phyloP scores from a whole-genome alignment of 2,888 invertebrate species.

The Nemotelus nigrinus region DNA sequence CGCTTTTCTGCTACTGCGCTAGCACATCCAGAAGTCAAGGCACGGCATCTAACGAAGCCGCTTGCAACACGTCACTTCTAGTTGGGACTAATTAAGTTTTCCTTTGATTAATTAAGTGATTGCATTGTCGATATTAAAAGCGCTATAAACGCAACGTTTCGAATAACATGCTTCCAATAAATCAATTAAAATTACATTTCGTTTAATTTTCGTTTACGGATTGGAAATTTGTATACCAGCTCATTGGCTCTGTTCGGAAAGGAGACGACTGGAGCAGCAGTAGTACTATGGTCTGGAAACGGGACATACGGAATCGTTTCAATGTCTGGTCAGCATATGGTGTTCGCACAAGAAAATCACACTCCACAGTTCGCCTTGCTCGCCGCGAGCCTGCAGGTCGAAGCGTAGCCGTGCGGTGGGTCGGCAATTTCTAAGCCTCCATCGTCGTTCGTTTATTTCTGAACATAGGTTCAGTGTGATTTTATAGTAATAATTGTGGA shows the following conservation, averaged over 20 bases:
- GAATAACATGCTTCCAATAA: slow-evolving; percentile 49
- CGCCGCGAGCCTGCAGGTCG: background rate
- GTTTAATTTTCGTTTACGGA: slow-evolving; percentile 48
- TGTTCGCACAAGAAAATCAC: slow-evolving; percentile 11
- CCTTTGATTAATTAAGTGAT: slow-evolving; percentile 56
- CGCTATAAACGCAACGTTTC: slow-evolving; percentile 53
- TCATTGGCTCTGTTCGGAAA: background rate
- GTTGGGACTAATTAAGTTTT: slow-evolving; percentile 55
- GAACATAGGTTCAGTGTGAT: slow-evolving; percentile 10
- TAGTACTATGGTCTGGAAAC: background rate
- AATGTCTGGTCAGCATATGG: slow-evolving; percentile 29
- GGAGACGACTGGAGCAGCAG: slow-evolving; percentile 21
- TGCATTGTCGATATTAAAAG: slow-evolving; percentile 56
- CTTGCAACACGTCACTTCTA: slow-evolving; percentile 46
- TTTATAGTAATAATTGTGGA: slow-evolving; percentile 33
- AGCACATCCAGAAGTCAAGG: background rate
- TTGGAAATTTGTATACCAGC: slow-evolving; percentile 40
- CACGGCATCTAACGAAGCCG: slow-evolving; percentile 28
- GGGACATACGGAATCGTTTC: background rate
- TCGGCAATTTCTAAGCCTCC: background rate
- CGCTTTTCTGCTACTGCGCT: background rate
- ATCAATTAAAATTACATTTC: slow-evolving; percentile 52
- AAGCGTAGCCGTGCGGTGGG: background rate
- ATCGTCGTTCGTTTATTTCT: slow-evolving; percentile 1
- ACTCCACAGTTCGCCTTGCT: background rate